Percentiles rank a stretch among this genome's conserved stretches.
Evolutionary conservation across 2,113 vertebrate genomes (phyloP).

Genomic region (Ceyx margarethae): DNA sequence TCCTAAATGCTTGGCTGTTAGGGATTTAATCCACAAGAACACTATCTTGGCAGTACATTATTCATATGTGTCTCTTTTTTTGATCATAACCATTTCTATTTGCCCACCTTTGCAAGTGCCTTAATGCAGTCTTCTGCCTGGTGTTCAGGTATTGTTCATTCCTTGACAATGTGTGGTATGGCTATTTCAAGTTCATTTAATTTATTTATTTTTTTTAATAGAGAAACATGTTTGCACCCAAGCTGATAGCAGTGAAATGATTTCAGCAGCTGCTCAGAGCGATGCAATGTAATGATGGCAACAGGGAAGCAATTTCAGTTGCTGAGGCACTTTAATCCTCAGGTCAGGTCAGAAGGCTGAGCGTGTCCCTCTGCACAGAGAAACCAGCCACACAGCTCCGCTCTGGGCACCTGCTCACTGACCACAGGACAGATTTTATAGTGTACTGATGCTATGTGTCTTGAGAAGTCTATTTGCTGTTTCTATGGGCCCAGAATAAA

Average conservation of each 20-base stretch:
- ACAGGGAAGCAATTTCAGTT: neutral
- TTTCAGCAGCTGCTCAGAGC: neutral
- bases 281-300: neutral
- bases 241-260: neutral
- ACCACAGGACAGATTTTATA: neutral
- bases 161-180: neutral
- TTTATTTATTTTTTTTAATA: neutral
- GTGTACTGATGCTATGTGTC: neutral
- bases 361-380: neutral
- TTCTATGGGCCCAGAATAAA: conserved; percentile 52
- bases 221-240: neutral
- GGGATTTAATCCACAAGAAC: neutral
- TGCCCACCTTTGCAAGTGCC: neutral
- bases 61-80: neutral
- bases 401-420: neutral
- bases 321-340: neutral
- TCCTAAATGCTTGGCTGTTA: neutral
- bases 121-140: neutral
- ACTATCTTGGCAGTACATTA: neutral
- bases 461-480: conserved; percentile 31
- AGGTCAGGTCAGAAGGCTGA: neutral
- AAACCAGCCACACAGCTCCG: neutral
- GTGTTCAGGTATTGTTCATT: neutral
- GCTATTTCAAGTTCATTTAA: neutral
- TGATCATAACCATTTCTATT: conserved; percentile 25